Evolutionary conservation across 2,888 invertebrate species (phyloP).

Genomic region (Erynnis tages): DNA sequence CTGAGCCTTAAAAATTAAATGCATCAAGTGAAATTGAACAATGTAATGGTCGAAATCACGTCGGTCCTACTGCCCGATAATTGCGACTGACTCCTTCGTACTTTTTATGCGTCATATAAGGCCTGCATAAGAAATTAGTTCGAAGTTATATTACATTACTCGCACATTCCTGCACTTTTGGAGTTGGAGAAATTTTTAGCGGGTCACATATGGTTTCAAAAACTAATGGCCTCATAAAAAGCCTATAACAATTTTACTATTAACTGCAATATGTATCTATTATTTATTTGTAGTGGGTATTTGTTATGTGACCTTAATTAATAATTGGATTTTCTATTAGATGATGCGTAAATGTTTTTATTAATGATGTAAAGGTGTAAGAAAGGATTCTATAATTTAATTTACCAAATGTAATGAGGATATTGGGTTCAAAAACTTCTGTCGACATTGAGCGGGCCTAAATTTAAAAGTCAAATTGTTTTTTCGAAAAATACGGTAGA

Average conservation of each 20-base stretch:
- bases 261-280: no score
- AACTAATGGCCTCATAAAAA: conserved; percentile 1
- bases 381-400: no score
- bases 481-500: no score
- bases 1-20: no score
- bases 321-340: conserved; percentile 18
- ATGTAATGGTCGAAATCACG: conserved; percentile 16
- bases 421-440: no score
- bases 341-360: neutral
- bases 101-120: conserved; percentile 16
- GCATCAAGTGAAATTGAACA: no score
- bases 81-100: conserved; percentile 8
- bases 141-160: conserved; percentile 1
- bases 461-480: no score
- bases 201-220: conserved; percentile 11
- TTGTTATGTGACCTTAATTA: conserved; percentile 1
- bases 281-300: neutral
- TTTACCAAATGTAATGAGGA: no score
- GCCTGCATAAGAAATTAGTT: conserved; percentile 15
- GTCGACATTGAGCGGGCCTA: no score
- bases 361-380: no score
- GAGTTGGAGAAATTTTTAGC: conserved; percentile 6
- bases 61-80: conserved; percentile 22
- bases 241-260: no score
- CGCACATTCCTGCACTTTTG: neutral